Conservation (phyloP, 2,888 invertebrate genomes). For the Trachelus tabidus region DNA sequence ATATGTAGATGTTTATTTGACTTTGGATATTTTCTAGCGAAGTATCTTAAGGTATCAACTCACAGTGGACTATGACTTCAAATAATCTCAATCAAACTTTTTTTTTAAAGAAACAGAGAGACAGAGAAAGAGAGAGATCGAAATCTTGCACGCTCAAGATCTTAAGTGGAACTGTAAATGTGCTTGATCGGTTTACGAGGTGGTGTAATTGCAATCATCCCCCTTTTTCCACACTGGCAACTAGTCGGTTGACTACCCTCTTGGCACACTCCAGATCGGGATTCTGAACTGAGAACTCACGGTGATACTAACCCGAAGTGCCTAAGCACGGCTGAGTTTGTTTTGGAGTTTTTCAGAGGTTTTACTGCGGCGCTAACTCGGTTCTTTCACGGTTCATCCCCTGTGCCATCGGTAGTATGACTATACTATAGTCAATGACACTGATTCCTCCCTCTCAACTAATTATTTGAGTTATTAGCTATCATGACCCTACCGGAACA, state of each 20-base stretch:
- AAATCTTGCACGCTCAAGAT: neutral
- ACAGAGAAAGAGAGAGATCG: no score
- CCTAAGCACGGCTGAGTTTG: conserved; percentile 41
- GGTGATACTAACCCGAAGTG: conserved; percentile 41
- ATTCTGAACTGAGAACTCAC: conserved; percentile 37
- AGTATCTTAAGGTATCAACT: no score
- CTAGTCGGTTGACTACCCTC: neutral
- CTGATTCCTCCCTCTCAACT: conserved; percentile 26
- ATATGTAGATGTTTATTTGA: no score
- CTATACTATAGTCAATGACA: conserved; percentile 29
- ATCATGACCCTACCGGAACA: neutral
- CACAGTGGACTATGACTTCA: no score
- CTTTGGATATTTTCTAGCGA: no score
- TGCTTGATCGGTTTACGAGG: conserved; percentile 49
- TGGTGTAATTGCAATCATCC: conserved; percentile 50
- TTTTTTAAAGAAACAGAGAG: no score
- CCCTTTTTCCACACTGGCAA: conserved; percentile 26
- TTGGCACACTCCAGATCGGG: conserved; percentile 35
- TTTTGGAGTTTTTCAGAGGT: conserved; percentile 53
- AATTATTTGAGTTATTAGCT: conserved; percentile 39
- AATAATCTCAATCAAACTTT: neutral
- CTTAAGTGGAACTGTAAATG: conserved; percentile 15
- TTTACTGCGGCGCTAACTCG: conserved; percentile 60
- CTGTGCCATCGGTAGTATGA: neutral
- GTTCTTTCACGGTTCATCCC: conserved; percentile 42